Conservation (phyloP, 2,888 invertebrate genomes). For the Trichopoda pennipes region DNA sequence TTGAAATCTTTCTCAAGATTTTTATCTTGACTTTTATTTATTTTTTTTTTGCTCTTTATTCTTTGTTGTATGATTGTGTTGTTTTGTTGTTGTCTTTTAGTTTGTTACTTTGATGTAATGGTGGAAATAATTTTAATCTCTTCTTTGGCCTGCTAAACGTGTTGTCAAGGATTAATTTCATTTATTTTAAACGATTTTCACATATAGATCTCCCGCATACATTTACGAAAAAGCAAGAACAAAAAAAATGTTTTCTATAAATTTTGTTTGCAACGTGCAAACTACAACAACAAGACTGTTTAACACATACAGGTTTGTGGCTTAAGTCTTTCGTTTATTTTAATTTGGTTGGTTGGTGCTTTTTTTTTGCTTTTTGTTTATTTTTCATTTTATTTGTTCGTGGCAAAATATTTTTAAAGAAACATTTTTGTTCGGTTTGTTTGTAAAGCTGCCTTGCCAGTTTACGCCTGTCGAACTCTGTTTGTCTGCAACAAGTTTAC, state of each 20-base stretch:
- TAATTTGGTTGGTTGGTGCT: slow-evolving; percentile 44
- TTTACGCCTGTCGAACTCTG: slow-evolving; percentile 74
- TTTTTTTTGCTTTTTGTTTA: neutral
- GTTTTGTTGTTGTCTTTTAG: slow-evolving; percentile 32
- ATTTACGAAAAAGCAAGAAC: slow-evolving; percentile 23
- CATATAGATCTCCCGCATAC: slow-evolving; percentile 76
- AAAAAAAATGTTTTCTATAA: slow-evolving; percentile 1
- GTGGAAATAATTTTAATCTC: slow-evolving; percentile 67
- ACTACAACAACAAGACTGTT: slow-evolving; percentile 40
- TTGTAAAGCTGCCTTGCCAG: slow-evolving; percentile 70
- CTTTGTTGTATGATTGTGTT: slow-evolving; percentile 26
- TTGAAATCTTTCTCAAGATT: slow-evolving; percentile 51
- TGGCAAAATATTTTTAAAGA: slow-evolving; percentile 37
- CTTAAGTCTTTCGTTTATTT: slow-evolving; percentile 58
- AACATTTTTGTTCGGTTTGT: slow-evolving; percentile 61
- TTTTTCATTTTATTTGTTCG: slow-evolving; percentile 5
- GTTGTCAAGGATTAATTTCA: slow-evolving; percentile 80
- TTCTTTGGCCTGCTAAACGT: slow-evolving; percentile 57
- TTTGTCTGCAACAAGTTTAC: slow-evolving; percentile 74
- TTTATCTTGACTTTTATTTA: slow-evolving; percentile 41
- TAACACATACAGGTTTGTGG: slow-evolving; percentile 65
- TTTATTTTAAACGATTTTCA: slow-evolving; percentile 74
- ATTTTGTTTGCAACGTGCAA: slow-evolving; percentile 31
- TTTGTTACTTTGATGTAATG: slow-evolving; percentile 64
- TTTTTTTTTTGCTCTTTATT: neutral